phyloP scores from a whole-genome alignment of 2,797 vertebrate species.

The Sebastes alutus region DNA sequence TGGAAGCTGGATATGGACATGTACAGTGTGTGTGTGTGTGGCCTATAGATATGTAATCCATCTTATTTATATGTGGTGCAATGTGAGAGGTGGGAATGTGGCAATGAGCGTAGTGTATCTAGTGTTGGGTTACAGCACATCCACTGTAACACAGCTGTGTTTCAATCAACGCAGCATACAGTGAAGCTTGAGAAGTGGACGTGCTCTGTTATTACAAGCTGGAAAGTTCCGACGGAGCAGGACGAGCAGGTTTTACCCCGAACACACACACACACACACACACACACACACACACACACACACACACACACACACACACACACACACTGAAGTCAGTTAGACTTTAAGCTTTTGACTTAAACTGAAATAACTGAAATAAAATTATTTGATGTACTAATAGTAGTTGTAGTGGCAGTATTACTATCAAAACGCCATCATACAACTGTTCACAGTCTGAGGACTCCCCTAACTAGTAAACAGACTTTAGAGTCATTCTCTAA shows the following conservation, averaged over 20 bases:
- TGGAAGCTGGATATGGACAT: neutral
- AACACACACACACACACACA: neutral
- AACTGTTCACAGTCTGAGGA: no score
- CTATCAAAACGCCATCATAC: no score
- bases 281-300: conserved; percentile 2
- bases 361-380: neutral
- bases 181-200: conserved; percentile 41
- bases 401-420: neutral
- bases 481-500: no score
- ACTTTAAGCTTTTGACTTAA: neutral
- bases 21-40: conserved; percentile 3
- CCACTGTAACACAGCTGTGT: conserved; percentile 62
- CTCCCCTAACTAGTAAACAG: no score
- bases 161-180: conserved; percentile 57
- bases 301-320: neutral
- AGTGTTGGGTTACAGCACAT: conserved; percentile 52
- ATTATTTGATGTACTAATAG: neutral
- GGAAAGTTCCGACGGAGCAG: conserved; percentile 25
- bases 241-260: conserved; percentile 34
- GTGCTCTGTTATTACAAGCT: conserved; percentile 44
- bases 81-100: conserved; percentile 67
- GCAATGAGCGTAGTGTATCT: conserved; percentile 56
- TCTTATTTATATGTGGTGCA: conserved; percentile 47
- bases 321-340: neutral
- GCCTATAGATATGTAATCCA: conserved; percentile 24